phyloP scores from a whole-genome alignment of 2,797 vertebrate genomes.

The Australoheros facetus region DNA sequence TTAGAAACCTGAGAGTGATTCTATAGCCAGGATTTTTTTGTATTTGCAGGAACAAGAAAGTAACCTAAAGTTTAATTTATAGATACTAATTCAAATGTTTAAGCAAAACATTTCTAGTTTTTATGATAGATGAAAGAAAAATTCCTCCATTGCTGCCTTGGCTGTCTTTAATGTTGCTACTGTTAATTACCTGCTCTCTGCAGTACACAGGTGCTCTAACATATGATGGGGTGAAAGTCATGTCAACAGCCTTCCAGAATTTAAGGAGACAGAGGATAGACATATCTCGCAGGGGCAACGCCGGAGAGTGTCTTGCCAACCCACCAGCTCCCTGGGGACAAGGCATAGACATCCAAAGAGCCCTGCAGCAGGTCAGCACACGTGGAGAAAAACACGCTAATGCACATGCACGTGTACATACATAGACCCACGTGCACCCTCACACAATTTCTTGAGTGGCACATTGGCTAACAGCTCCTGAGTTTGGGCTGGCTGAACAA shows the following conservation, averaged over 20 bases:
- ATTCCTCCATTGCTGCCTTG: not conserved
- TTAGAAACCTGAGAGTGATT: not conserved
- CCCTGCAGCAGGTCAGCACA: constrained; percentile 91
- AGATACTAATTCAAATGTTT: not conserved
- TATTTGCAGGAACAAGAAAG: not conserved
- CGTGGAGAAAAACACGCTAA: constrained; percentile 5
- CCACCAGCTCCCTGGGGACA: constrained; percentile 98
- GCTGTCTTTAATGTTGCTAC: not conserved
- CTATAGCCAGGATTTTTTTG: constrained; percentile 7
- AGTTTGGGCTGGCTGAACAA: constrained; percentile 76
- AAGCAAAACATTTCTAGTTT: not conserved
- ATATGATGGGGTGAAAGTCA: constrained; percentile 95
- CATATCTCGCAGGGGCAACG: constrained; percentile 95
- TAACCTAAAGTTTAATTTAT: not conserved
- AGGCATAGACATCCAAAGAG: constrained; percentile 98
- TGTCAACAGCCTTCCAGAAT: constrained; percentile 98
- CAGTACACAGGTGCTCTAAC: constrained; percentile 97
- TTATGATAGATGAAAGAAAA: not conserved
- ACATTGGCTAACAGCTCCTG: constrained; percentile 70
- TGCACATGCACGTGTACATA: not conserved
- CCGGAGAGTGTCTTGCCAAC: constrained; percentile 97
- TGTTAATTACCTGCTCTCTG: constrained; percentile 12
- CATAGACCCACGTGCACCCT: not conserved
- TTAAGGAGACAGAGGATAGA: constrained; percentile 94
- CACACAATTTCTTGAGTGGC: constrained; percentile 70